Percentiles rank a stretch among this genome's conserved stretches.
Conservation (phyloP, 2,797 vertebrate genomes). For the Manis pentadactyla region DNA sequence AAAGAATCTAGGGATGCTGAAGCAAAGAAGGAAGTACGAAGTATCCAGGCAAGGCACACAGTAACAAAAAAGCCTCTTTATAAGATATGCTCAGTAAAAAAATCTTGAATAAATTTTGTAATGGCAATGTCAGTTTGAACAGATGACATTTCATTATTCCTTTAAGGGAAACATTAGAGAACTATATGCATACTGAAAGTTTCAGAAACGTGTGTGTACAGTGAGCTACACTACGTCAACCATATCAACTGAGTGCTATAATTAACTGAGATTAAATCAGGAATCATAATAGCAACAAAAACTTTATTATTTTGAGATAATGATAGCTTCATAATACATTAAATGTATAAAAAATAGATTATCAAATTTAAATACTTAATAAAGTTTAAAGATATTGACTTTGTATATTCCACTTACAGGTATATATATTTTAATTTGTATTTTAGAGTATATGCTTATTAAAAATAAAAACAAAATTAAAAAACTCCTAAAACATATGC, state of each 20-base stretch:
- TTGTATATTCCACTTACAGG: not conserved
- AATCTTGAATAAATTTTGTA: not conserved
- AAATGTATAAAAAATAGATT: not conserved
- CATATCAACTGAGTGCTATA: not conserved
- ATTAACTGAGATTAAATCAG: not conserved
- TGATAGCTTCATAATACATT: not conserved
- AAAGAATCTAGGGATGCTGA: not conserved
- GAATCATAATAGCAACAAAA: not conserved
- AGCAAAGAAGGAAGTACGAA: not conserved
- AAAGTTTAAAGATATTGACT: constrained; percentile 50
- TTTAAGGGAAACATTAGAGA: not conserved
- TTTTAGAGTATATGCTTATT: not conserved
- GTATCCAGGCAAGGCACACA: not conserved
- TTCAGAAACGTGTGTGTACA: not conserved
- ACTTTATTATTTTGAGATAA: not conserved
- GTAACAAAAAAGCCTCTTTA: not conserved
- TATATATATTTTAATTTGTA: not conserved
- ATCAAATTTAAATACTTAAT: not conserved
- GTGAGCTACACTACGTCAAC: not conserved
- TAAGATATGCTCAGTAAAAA: not conserved
- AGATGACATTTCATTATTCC: not conserved
- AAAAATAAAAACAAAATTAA: constrained; percentile 35
- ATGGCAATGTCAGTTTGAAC: not conserved
- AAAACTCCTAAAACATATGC: not conserved
- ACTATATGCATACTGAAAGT: not conserved